Base-by-base conservation (phyloP, 2,113 vertebrate species). In the Trochalopteron elliotii region DNA sequence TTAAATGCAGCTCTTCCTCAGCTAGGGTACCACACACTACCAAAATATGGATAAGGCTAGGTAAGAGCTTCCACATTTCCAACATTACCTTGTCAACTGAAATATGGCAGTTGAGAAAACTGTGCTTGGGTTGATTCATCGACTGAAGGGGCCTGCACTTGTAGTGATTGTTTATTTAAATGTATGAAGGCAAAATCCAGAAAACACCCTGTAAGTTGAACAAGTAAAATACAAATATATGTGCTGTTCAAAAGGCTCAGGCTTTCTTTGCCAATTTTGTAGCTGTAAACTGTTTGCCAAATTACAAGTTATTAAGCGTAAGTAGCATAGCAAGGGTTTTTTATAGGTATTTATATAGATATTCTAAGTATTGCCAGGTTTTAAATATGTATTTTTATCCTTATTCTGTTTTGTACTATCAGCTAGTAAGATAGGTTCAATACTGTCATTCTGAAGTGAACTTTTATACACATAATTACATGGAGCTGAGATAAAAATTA, bases 401-500 rank as follows among this genome's bases (percentile, higher is more conserved):
- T 67, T 21, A 18, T 78, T 56, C 77, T 91, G 28, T 92, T 91
- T 88, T 60, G 16, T 92, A n/a, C 60, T 85, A 10, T 77, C 24
- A 74, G 22, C 44, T 89, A 69, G 27, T 84, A 60, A 61, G 33
- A 30, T 37, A 78, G 37, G 30, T 94, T 96, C 83, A 49, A 37
- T 88, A 53, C 79, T 91, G 55, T 44, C 56, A 64, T 92, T 93
- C 74, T 93, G 67, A 91, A 90, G 40, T 64, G 64, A 76, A 93
- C 85, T 91, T 89, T 70, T 76, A 70, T 95, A 70, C 13, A 64
- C 31, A 8, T 84, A 96, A 94, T 71, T 88, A 89, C 77, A 84
- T 52, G 63, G 13, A 82, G 4, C 71, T 94, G 82, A 95, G 94
- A 63, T 95, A 86, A 75, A 97, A 93, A 89, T 91, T 49, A 30